A percentile compares a stretch with the other conserved stretches of the same genome.
Conservation (phyloP, 2,888 invertebrate species). For the Tachystola acroxantha region DNA sequence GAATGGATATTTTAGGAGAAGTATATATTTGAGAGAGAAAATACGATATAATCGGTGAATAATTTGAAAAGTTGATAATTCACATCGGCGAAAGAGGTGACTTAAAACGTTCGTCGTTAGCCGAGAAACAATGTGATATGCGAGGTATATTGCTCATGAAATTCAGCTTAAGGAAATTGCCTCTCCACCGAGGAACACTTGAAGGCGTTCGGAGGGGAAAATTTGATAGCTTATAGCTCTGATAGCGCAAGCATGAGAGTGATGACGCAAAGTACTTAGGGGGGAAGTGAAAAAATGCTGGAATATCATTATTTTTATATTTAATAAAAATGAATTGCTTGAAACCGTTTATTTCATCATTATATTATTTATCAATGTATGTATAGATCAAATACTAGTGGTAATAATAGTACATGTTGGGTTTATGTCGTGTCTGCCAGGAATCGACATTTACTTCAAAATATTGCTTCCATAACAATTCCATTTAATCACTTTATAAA, state of each 20-base stretch:
- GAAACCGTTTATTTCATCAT: no score
- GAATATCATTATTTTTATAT: background rate
- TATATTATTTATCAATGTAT: no score
- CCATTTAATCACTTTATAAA: no score
- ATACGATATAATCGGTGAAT: no score
- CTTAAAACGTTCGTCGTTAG: slow-evolving; percentile 42
- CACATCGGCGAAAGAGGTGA: slow-evolving; percentile 13
- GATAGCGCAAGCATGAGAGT: slow-evolving; percentile 43
- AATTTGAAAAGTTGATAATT: no score
- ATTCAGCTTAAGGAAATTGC: slow-evolving; percentile 74
- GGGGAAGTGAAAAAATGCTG: background rate
- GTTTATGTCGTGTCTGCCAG: no score
- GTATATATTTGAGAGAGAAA: no score
- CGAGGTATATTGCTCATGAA: slow-evolving; percentile 68
- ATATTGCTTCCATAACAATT: no score
- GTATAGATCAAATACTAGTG: no score
- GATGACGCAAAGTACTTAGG: slow-evolving; percentile 27
- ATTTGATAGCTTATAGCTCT: slow-evolving; percentile 68
- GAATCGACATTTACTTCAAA: no score
- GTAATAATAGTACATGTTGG: no score
- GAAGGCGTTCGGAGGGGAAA: slow-evolving; percentile 54
- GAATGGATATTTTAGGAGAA: no score
- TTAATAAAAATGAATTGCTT: background rate
- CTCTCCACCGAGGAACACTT: slow-evolving; percentile 53
- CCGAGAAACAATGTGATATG: slow-evolving; percentile 52